phyloP scores from a whole-genome alignment of 2,797 vertebrate genomes.

The Oreochromis mossambicus region DNA sequence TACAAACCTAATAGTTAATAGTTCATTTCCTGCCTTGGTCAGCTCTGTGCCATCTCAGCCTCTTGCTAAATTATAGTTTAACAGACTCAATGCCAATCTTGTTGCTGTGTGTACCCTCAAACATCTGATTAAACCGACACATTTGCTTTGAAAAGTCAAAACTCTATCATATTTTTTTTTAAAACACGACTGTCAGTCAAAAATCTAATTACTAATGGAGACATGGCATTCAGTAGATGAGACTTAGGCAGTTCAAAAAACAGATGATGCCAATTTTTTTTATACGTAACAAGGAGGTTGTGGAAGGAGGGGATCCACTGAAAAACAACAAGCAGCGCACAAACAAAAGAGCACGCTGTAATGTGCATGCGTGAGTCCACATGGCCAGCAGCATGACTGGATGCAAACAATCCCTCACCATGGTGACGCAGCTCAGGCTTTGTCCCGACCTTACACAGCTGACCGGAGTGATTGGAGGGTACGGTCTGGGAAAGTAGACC shows the following conservation, averaged over 20 bases:
- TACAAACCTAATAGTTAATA: not conserved
- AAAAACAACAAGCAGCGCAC: conserved; percentile 40
- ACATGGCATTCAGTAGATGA: not conserved
- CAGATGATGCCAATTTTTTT: conserved; percentile 9
- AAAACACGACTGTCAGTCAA: not conserved
- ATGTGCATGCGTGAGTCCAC: conserved; percentile 43
- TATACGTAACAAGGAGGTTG: not conserved
- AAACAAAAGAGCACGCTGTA: conserved; percentile 61
- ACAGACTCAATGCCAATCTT: not conserved
- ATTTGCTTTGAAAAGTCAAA: not conserved
- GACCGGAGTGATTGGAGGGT: conserved; percentile 66
- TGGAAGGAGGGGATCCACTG: conserved; percentile 5
- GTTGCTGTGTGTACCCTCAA: not conserved
- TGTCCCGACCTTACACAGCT: conserved; percentile 66
- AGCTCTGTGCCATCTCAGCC: not conserved
- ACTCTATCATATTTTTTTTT: rapidly evolving
- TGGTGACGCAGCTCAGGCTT: conserved; percentile 64
- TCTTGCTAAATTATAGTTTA: conserved; percentile 29
- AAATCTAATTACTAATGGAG: not conserved
- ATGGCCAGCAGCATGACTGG: conserved; percentile 68
- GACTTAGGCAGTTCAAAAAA: not conserved
- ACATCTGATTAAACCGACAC: not conserved
- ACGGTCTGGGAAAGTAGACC: conserved; percentile 60
- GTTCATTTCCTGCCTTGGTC: conserved; percentile 26
- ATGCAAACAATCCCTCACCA: conserved; percentile 78